Conservation (phyloP, 2,113 vertebrate genomes). For the Synchiropus splendidus region DNA sequence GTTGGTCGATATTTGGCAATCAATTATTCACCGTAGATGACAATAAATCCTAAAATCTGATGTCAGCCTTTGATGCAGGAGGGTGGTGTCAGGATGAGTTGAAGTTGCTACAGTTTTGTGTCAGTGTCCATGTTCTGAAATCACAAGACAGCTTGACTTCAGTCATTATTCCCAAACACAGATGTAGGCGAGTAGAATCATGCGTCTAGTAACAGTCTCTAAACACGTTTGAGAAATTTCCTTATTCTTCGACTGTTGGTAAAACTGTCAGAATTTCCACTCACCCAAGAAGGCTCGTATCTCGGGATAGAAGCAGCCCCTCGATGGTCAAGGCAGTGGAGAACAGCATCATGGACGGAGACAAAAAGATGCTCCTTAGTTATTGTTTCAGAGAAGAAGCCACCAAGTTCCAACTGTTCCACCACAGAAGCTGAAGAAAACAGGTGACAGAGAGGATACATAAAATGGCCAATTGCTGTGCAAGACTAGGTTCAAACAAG, state of each 20-base stretch:
- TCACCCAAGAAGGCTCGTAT: conserved; percentile 42
- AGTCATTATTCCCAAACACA: background rate
- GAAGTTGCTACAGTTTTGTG: conserved; percentile 47
- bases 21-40: too few relatives aligned
- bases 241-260: too few relatives aligned
- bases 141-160: conserved; percentile 1
- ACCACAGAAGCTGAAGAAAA: conserved; percentile 68
- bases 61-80: too few relatives aligned
- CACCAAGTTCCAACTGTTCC: conserved; percentile 73
- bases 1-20: too few relatives aligned
- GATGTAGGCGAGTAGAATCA: background rate
- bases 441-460: background rate
- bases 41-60: too few relatives aligned
- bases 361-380: conserved; percentile 78
- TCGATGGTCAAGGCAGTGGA: conserved; percentile 53
- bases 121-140: conserved; percentile 48
- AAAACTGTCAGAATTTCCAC: conserved; percentile 3
- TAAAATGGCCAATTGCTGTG: background rate
- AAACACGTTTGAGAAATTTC: too few relatives aligned
- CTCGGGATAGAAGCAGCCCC: conserved; percentile 19
- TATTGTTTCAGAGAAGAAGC: conserved; percentile 78
- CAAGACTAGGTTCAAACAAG: too few relatives aligned
- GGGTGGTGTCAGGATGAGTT: too few relatives aligned
- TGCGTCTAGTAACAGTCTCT: background rate
- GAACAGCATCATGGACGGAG: conserved; percentile 77